phyloP scores from a whole-genome alignment of 1,140 invertebrate species.

The Rhagoletis pomonella region DNA sequence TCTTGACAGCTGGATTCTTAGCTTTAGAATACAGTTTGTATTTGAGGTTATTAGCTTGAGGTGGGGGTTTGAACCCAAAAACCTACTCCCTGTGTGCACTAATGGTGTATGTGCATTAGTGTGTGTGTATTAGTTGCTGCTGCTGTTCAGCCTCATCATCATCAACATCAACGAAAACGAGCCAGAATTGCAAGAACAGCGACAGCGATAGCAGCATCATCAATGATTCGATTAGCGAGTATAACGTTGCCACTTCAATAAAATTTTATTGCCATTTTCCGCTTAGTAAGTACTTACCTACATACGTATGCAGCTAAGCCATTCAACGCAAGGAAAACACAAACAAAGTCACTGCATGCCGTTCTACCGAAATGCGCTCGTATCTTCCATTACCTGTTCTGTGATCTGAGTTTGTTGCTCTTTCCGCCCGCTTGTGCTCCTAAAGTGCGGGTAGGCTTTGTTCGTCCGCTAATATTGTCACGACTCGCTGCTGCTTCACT shows the following conservation, averaged over 20 bases:
- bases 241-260: constrained; percentile 42
- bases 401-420: neutral
- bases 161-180: constrained; percentile 39
- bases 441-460: neutral
- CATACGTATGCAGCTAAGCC: neutral
- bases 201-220: neutral
- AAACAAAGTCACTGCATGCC: neutral
- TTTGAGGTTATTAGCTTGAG: no score
- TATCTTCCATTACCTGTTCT: neutral
- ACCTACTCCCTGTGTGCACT: no score
- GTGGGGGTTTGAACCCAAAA: no score
- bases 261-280: constrained; percentile 38
- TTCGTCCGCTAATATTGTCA: neutral
- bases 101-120: neutral
- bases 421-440: neutral
- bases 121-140: neutral
- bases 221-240: constrained; percentile 15
- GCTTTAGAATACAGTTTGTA: no score
- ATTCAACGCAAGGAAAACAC: neutral
- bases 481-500: neutral
- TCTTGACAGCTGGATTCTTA: no score
- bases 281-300: neutral
- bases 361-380: neutral
- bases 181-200: neutral
- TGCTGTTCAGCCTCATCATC: neutral